A percentile compares a stretch with the other conserved stretches of the same genome.
phyloP scores from a whole-genome alignment of 2,888 invertebrate species.

The Brenthis daphne region DNA sequence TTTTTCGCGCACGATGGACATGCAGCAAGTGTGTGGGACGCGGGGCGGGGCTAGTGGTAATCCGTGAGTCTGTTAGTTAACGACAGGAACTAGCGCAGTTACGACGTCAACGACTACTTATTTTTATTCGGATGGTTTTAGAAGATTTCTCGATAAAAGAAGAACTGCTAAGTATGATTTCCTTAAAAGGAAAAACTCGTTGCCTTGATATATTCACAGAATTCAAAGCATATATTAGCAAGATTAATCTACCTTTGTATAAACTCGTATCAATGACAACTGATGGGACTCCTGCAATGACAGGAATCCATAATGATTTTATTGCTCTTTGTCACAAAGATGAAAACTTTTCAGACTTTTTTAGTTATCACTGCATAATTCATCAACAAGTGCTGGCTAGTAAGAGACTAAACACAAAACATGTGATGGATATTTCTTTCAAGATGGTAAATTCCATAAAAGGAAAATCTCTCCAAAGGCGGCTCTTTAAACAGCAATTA shows the following conservation, averaged over 20 bases:
- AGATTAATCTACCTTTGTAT: conserved; percentile 40
- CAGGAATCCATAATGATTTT: no score
- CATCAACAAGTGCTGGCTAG: no score
- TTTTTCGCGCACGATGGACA: no score
- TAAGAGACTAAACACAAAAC: conserved; percentile 39
- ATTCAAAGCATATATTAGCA: no score
- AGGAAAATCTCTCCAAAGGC: conserved; percentile 38
- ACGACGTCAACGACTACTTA: no score
- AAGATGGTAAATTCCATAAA: conserved; percentile 40
- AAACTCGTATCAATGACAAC: conserved; percentile 43
- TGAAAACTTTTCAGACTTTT: no score
- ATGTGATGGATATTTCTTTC: conserved; percentile 34
- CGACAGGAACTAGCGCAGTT: no score
- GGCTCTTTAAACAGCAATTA: conserved; percentile 39
- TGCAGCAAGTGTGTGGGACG: no score
- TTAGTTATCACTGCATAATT: no score
- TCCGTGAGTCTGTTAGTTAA: no score
- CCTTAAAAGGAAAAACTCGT: conserved; percentile 36
- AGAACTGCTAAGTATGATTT: conserved; percentile 36
- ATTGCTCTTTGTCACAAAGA: no score
- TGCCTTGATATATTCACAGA: conserved; percentile 36
- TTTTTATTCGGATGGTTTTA: conserved; percentile 43
- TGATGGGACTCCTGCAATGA: conserved; percentile 36
- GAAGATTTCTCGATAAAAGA: conserved; percentile 28
- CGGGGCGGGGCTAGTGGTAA: no score